A percentile compares a stretch with the other conserved stretches of the same genome.
These are phyloP conservation scores for Xyrauchen texanus DNA, from an alignment of 2,113 vertebrate species.

Conservation along the genomic window DNA sequence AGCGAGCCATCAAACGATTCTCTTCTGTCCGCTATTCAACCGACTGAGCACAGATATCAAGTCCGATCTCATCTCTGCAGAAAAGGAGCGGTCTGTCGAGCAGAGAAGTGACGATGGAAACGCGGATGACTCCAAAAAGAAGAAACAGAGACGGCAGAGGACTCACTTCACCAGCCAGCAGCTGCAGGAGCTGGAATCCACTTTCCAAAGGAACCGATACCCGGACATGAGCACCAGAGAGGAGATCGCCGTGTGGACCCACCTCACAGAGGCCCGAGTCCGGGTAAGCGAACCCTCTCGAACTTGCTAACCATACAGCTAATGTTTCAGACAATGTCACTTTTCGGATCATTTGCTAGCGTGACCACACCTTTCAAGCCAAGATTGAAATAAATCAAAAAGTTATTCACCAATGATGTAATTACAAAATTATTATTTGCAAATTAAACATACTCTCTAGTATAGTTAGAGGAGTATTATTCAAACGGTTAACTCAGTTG, in stretches of 20 bases:
- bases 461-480: no score
- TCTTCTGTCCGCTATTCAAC: not conserved
- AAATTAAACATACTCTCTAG: no score
- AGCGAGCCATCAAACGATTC: no score
- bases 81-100: constrained; percentile 83
- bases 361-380: no score
- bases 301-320: not conserved
- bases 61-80: constrained; percentile 63
- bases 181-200: constrained; percentile 96
- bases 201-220: constrained; percentile 97
- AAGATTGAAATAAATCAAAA: no score
- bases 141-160: constrained; percentile 92
- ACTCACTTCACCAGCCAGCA: constrained; percentile 99
- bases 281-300: constrained; percentile 78
- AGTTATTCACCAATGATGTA: no score
- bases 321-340: not conserved
- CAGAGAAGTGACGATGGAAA: constrained; percentile 84
- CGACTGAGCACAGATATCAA: constrained; percentile 12
- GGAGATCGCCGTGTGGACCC: constrained; percentile 99
- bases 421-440: no score
- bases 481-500: no score
- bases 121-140: constrained; percentile 91
- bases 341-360: not conserved
- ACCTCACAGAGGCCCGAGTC: constrained; percentile 95
- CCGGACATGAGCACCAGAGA: constrained; percentile 98